Evolutionary conservation across 1,140 invertebrate species (phyloP).

Genomic region (Listronotus bonariensis): DNA sequence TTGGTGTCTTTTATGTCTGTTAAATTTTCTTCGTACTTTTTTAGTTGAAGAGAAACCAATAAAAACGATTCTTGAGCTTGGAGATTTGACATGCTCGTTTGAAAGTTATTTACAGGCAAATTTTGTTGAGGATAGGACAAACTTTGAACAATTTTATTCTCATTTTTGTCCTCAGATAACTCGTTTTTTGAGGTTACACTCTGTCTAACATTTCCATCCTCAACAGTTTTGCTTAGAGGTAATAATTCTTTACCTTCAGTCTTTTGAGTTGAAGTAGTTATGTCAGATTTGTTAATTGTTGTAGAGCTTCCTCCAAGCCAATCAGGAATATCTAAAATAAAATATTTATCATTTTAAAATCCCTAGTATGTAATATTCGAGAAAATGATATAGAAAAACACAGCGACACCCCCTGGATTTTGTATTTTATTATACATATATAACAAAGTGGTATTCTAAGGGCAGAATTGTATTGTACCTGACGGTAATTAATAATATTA

Average conservation of each 20-base stretch:
- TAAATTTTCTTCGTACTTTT: slow-evolving; percentile 58
- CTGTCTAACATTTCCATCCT: neutral
- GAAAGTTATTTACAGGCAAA: slow-evolving; percentile 52
- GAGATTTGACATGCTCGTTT: slow-evolving; percentile 52
- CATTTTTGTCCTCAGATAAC: no score
- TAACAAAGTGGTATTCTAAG: no score
- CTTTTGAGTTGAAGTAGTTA: slow-evolving; percentile 19
- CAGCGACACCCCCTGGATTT: no score
- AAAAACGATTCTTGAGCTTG: slow-evolving; percentile 60
- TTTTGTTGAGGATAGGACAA: neutral
- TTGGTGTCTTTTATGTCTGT: slow-evolving; percentile 58
- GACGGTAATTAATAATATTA: no score
- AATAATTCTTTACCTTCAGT: neutral
- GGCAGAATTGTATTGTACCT: no score
- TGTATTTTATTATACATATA: no score
- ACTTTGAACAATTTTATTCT: no score
- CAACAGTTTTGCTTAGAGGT: neutral
- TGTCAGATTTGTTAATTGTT: slow-evolving; percentile 30
- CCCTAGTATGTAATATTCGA: no score
- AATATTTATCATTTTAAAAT: no score
- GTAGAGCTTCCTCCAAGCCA: slow-evolving; percentile 36
- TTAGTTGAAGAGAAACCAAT: slow-evolving; percentile 58
- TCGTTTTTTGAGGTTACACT: slow-evolving; percentile 6
- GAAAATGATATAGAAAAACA: no score
- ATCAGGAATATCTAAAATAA: slow-evolving; percentile 39